Evolutionary conservation across 2,113 vertebrate genomes (phyloP), one percentile per base, ranked within the genome.

Genomic region (Boleophthalmus pectinirostris): DNA sequence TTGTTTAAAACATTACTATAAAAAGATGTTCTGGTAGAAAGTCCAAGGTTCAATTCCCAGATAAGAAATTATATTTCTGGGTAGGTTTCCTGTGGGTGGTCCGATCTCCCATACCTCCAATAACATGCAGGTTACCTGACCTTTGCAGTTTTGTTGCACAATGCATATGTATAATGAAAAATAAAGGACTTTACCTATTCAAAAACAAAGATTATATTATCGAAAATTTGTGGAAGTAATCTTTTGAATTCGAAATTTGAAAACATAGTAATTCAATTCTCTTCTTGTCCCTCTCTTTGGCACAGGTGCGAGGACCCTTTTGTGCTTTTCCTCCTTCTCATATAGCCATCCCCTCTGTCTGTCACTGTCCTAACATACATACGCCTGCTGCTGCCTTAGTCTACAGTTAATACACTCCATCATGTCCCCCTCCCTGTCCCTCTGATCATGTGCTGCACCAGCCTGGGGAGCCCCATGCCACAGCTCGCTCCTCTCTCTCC

Each of bases 271-370:
- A 64, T 11, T 20, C 14, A 46, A 46, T 60, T 75, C 46, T 82
- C 80, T 91, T 82, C 89, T 85, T 77, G 72, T 78, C 66, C 84
- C 84, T 92, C 76, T 89, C 69, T 87, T 85, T 82, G 89, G 85
- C 88, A 82, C 92, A 93, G 88, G 90, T 93, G 83, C 68, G 86
- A 93, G 60, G 90, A 93, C 68, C 88, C 89, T 47, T 79, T 91
- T 61, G 89, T 92, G 86, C 84, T 94, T 82, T 69, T 92, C 86
- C 90, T 92, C 84, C 84, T 93, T 83, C 85, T 93, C 85, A 69
- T 93, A 80, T 93, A 92, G 82, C 75, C 71, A 25, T 57, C 69
- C 74, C n/a, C 24, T 47, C 38, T 69, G 61, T 68, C 61, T 56
- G 18, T 16, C 68, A 25, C 64, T 47, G 6, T 65, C 65, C 25